Base-by-base conservation (phyloP, 2,888 invertebrate species). In the Patella caerulea region DNA sequence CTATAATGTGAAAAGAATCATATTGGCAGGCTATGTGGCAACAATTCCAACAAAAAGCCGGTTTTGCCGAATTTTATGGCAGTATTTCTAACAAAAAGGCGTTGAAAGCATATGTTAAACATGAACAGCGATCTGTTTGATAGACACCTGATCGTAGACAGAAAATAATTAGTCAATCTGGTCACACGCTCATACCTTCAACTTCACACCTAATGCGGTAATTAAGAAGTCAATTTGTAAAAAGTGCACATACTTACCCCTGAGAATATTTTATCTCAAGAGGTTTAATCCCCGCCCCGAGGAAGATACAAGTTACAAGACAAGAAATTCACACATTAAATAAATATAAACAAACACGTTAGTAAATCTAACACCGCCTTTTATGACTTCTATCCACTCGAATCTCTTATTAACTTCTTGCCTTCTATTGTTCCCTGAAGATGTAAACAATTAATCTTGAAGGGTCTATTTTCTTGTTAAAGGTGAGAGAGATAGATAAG, bases 141-240 rank as follows among this genome's bases (percentile, higher is more conserved):
- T 65, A 65, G 14, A 24, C 65, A 65, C 65, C 65, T 12, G 24
- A 65, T 65, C 19, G 24, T 4, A 65, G 24, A 65, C 65, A 24
- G 19, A 24, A 24, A 24, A 65, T 65, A 65, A 65, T 65, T 65
- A 65, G 65, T 24, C 65, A 65, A 65, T 65, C 24, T 65, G 65
- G 65, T 65, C 65, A 65, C 65, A 65, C 65, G 65, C 19, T 24
- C 65, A 65, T 24, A 45, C 45, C 45, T 45, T 45, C 45, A 45
- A 45, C 45, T 45, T 45, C 65, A 9, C 19, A 24, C 19, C 65
- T 19, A 24, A 12, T 12, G 2, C 19, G 65, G 65, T 65, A 65
- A 65, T 65, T 65, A 65, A 65, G 19, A 65, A 65, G 65, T 65
- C 65, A 65, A 65, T 19, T 65, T 65, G 65, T 65, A 19, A 9